A percentile compares a stretch with the other conserved stretches of the same genome.
Conservation (phyloP, 2,113 vertebrate species). For the Sprattus sprattus region DNA sequence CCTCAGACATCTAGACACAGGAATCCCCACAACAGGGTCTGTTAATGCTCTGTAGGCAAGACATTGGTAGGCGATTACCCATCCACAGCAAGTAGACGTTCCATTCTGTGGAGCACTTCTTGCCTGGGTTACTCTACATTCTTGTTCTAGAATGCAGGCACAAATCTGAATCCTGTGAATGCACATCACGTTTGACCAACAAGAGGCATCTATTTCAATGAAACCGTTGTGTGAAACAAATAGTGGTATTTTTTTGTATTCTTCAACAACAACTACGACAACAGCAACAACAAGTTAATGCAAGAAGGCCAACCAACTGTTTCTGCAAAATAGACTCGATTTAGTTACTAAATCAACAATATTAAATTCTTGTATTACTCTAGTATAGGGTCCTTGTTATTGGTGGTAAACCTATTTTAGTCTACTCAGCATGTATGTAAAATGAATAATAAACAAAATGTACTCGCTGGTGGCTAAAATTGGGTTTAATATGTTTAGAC, state of each 20-base stretch:
- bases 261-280: neutral
- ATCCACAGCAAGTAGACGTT: neutral
- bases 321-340: neutral
- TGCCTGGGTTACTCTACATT: neutral
- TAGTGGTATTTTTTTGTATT: neutral
- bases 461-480: neutral
- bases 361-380: neutral
- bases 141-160: neutral
- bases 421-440: neutral
- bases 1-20: neutral
- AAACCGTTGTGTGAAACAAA: neutral
- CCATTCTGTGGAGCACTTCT: neutral
- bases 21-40: neutral
- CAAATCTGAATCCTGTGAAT: neutral
- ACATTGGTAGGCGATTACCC: neutral
- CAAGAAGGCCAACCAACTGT: neutral
- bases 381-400: neutral
- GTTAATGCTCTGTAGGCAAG: neutral
- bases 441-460: neutral
- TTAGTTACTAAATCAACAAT: neutral
- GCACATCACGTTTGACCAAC: neutral
- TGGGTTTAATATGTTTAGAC: neutral
- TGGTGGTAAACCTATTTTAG: neutral
- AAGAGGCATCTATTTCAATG: neutral
- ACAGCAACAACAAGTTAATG: neutral